A percentile compares a stretch with the other conserved stretches of the same genome.
Conservation (phyloP, 37 sponge, comb jelly and placozoan genomes). For the Lycopodina hypogea region DNA sequence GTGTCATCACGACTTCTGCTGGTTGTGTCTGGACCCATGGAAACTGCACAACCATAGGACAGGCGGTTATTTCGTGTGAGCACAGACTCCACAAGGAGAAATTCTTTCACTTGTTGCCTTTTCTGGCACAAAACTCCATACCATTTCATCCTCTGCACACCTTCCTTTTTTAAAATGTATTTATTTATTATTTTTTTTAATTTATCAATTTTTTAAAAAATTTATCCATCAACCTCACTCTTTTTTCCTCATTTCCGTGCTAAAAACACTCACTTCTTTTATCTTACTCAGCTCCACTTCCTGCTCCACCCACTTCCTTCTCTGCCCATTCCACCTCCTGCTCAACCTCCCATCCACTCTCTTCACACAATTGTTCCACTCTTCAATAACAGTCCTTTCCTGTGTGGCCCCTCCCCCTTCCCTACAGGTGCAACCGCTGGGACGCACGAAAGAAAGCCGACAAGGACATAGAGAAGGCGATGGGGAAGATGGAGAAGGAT, state of each 20-base stretch:
- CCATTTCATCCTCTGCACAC: conserved; percentile 15
- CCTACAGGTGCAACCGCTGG: conserved; percentile 66
- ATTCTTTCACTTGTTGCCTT: not conserved
- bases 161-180: not conserved
- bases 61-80: conserved; percentile 79
- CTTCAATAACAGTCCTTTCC: not conserved
- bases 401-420: too few species aligned
- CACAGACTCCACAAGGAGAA: not conserved
- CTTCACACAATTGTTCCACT: not conserved
- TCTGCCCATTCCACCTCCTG: not conserved
- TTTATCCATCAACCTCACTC: not conserved
- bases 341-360: not conserved
- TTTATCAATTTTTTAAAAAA: too few species aligned
- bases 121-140: too few species aligned
- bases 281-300: not conserved
- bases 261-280: not conserved
- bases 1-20: conserved; percentile 80
- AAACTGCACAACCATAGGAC: conserved; percentile 52
- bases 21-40: conserved; percentile 82
- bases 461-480: conserved; percentile 25
- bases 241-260: not conserved
- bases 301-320: not conserved
- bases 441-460: conserved; percentile 34
- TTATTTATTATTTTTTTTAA: too few species aligned
- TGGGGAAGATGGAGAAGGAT: conserved; percentile 28